These are phyloP conservation scores for Drosophila tristis DNA, from an alignment of 1,140 invertebrate genomes.

Conservation along the genomic window DNA sequence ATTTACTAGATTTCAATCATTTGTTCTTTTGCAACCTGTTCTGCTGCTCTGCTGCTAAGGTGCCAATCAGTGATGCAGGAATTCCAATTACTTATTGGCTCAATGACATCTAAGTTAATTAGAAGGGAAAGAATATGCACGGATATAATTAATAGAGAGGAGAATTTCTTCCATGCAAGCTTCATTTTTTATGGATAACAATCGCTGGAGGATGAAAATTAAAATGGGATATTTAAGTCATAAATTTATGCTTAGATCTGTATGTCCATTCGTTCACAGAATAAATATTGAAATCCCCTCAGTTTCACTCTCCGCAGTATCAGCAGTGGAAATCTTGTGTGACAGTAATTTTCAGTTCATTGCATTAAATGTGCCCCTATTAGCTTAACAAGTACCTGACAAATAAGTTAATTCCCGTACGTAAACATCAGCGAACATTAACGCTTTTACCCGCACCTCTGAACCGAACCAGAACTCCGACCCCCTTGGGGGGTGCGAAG, in stretches of 20 bases:
- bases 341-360: conserved; percentile 75
- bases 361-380: conserved; percentile 78
- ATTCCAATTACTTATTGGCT: too few species aligned
- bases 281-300: too few species aligned
- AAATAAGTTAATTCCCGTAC: conserved; percentile 80
- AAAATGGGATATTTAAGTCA: too few species aligned
- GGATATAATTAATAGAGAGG: too few species aligned
- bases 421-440: conserved; percentile 78
- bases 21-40: neutral
- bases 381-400: conserved; percentile 82
- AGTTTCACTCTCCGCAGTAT: too few species aligned
- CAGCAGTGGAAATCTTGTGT: conserved; percentile 30
- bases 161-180: too few species aligned
- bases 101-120: too few species aligned
- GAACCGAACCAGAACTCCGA: neutral
- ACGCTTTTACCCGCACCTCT: conserved; percentile 42
- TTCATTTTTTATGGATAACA: too few species aligned
- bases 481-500: conserved; percentile 14
- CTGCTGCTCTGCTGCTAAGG: neutral
- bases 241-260: too few species aligned
- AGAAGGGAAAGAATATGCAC: too few species aligned
- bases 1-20: conserved; percentile 53
- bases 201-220: too few species aligned
- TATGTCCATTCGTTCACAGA: too few species aligned
- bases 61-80: neutral